A percentile compares a stretch with the other conserved stretches of the same genome.
These are phyloP conservation scores for Amiota communis DNA, from an alignment of 2,888 invertebrate genomes.

Conservation along the genomic window DNA sequence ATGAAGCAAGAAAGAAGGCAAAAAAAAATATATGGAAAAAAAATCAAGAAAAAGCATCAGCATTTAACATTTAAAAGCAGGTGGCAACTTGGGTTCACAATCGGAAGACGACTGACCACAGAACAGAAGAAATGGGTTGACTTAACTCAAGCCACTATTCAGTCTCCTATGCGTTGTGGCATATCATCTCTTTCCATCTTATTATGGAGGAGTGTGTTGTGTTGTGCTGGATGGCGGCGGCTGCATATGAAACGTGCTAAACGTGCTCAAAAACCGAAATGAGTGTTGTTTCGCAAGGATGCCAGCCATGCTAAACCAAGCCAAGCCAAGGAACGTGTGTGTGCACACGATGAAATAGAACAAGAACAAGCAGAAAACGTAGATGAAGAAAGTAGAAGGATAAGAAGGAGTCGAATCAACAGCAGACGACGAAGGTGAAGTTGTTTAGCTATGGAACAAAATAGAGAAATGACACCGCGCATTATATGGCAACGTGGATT, in stretches of 20 bases:
- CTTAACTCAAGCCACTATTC: not conserved
- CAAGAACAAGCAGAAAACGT: conserved; percentile 39
- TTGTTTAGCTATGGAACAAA: not conserved
- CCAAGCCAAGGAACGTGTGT: conserved; percentile 9
- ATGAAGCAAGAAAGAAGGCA: conserved; percentile 30
- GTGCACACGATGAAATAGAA: not conserved
- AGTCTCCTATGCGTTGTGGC: too few relatives aligned
- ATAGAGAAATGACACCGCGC: too few relatives aligned
- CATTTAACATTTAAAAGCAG: conserved; percentile 66
- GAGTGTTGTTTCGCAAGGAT: conserved; percentile 48
- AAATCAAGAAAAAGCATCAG: conserved; percentile 37
- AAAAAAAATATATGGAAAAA: conserved; percentile 38
- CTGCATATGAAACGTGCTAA: conserved; percentile 60
- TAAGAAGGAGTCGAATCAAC: not conserved
- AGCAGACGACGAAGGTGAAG: not conserved
- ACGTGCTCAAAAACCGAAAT: conserved; percentile 68
- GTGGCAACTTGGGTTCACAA: conserved; percentile 42
- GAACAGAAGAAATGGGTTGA: not conserved
- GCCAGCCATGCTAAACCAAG: not conserved
- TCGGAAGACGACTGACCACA: conserved; percentile 12
- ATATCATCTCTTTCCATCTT: too few relatives aligned
- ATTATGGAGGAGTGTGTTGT: too few relatives aligned
- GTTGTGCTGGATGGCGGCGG: not conserved
- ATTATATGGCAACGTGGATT: too few relatives aligned
- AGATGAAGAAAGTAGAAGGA: not conserved